These are phyloP conservation scores for Drosophila rhopaloa DNA, from an alignment of 1,140 invertebrate species.

Conservation along the genomic window DNA sequence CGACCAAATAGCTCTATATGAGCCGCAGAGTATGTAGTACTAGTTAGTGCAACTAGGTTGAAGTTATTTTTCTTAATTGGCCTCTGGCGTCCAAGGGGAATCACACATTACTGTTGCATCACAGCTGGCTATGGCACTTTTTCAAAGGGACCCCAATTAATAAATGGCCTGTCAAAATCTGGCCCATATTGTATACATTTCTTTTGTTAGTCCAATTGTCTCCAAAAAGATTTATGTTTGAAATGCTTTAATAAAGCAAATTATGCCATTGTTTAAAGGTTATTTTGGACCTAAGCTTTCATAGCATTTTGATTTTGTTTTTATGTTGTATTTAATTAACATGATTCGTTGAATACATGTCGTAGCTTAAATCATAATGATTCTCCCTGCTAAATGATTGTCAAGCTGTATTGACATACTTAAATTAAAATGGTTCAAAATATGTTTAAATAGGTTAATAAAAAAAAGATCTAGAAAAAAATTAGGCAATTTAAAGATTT, in stretches of 20 bases:
- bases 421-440: too few relatives aligned
- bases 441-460: too few relatives aligned
- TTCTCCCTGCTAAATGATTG: too few relatives aligned
- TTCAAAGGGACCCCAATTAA: constrained; percentile 28
- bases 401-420: too few relatives aligned
- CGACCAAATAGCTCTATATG: constrained; percentile 7
- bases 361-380: not conserved
- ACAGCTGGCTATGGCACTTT: not conserved
- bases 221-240: constrained; percentile 5
- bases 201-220: constrained; percentile 16
- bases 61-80: constrained; percentile 42
- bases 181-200: not conserved
- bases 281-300: not conserved
- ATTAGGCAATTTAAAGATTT: too few relatives aligned
- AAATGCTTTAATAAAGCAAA: constrained; percentile 1
- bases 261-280: constrained; percentile 3
- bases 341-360: not conserved
- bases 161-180: constrained; percentile 12
- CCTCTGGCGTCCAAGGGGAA: constrained; percentile 18
- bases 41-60: constrained; percentile 34
- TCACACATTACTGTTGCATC: constrained; percentile 15
- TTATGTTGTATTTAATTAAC: not conserved
- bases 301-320: too few relatives aligned
- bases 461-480: too few relatives aligned
- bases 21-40: constrained; percentile 5